Evolutionary conservation across 1,140 invertebrate genomes (phyloP), one percentile per base, ranked within the genome.

Genomic region (Microplitis mediator): DNA sequence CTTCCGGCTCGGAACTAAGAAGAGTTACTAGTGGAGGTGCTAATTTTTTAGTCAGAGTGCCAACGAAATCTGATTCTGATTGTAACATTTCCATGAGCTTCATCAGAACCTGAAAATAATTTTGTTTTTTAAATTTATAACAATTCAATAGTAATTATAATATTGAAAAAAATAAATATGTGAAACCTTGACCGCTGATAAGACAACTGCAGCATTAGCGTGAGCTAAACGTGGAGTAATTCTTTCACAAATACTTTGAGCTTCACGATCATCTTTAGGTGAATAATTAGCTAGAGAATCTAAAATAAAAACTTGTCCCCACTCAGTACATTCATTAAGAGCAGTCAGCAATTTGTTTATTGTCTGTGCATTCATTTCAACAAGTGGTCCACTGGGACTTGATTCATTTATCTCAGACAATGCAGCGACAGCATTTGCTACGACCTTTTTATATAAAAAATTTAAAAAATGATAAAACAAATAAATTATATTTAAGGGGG

Each of bases 331-430:
- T 86, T 99, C 98, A 86, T 99, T 99, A 11, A 99, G 89, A 39
- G 98, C 98, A 1, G 98, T 99, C 63, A 99, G 87, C 6, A 99
- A 89, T 88, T 99, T 99, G 86, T 99, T 99, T 76, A 99, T 98
- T 0, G 97, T 99, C 74, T 95, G 95, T 36, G 96, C 93, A 87
- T 99, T 99, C 92, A 99, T 95, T 88, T 99, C 96, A 73, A 99
- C 95, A 35, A 99, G 88, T 13, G 97, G 95, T 8, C 97, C 97
- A 76, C 92, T 97, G 4, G 95, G 93, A 79, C 95, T 98, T 0
- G 97, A 94, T 86, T 99, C 98, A 84, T 99, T 98, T 77, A 99
- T 99, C 88, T 99, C 98, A 1, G 97, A 98, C 3, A 99, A 90
- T 4, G 98, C 97, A 36, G 98, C 98, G 0, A 99, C 98, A 4